Evolutionary conservation across 2,113 vertebrate species (phyloP), one percentile per base, ranked within the genome.

Genomic region (Hippocampus guttulatus): DNA sequence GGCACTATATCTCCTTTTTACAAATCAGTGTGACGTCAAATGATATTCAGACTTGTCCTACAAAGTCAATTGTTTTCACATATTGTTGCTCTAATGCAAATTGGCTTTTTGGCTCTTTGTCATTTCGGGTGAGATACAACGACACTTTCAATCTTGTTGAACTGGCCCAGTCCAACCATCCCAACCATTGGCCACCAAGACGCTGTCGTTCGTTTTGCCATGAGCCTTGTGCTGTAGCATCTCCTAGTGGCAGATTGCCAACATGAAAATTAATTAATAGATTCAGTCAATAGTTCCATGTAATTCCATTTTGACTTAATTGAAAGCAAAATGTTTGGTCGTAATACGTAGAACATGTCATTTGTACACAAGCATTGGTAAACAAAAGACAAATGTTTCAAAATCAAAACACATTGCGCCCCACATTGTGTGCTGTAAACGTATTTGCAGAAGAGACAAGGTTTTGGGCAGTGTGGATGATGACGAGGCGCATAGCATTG

Each of bases 241-340:
- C 87, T 84, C 84, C 85, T 90, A 89, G 87, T 86, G 90, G 88
- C 69, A 84, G 76, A 83, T 57, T 43, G 81, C 65, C 67, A 55
- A 67, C 57, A 77, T 79, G 55, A 84, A 84, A 88, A 84, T 81
- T 0, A 75, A 78, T 81, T 81, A 82, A 79, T 64, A 38, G 51
- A 86, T 79, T 76, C 64, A 71, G 70, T 84, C 77, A 64, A 83
- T 81, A 77, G 47, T 69, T 75, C 52, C 68, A 81, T 67, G 67
- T 72, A 69, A 82, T 67, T 75, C 6, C 5, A 33, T 33, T 33
- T 33, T 38, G 33, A 38, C 11, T 75, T 84, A 81, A 20, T 54
- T 78, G 78, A 74, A 74, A 72, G 67, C 60, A 80, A 82, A 3
- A 65, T 49, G 67, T 81, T 69, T 20, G 4, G 57, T 40, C 12